phyloP scores from a whole-genome alignment of 2,888 invertebrate species.

The Cenopis cana region DNA sequence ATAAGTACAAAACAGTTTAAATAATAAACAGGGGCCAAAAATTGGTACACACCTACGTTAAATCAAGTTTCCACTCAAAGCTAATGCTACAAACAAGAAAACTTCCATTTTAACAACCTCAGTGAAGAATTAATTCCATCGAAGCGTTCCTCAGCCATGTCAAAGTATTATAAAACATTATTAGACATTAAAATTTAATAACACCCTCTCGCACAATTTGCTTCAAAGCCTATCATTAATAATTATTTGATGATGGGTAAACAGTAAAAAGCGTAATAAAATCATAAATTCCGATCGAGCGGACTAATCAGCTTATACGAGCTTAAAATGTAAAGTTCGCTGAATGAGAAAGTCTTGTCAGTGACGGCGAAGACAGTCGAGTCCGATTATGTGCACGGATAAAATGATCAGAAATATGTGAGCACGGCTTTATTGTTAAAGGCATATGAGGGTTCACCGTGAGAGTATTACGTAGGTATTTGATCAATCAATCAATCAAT shows the following conservation, averaged over 20 bases:
- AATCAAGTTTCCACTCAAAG: neutral
- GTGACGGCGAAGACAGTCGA: neutral
- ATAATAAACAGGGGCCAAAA: neutral
- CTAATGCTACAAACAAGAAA: neutral
- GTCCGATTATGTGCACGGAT: too few species aligned
- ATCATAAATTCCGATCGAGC: slow-evolving; percentile 62
- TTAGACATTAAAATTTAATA: slow-evolving; percentile 43
- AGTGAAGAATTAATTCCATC: slow-evolving; percentile 27
- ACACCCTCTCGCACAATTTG: slow-evolving; percentile 43
- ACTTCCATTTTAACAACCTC: slow-evolving; percentile 16
- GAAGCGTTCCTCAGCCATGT: slow-evolving; percentile 37
- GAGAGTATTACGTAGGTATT: too few species aligned
- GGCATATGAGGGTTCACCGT: too few species aligned
- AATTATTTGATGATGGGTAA: slow-evolving; percentile 52
- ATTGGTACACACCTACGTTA: neutral
- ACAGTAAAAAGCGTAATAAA: slow-evolving; percentile 61
- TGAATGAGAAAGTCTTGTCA: slow-evolving; percentile 47
- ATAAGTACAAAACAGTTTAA: neutral
- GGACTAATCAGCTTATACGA: slow-evolving; percentile 61
- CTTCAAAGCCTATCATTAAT: slow-evolving; percentile 44
- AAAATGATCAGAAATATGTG: too few species aligned
- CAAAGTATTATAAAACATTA: slow-evolving; percentile 45
- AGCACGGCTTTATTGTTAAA: too few species aligned
- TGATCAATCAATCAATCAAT: too few species aligned
- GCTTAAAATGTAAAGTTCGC: slow-evolving; percentile 54